Evolutionary conservation across 2,797 vertebrate species (phyloP).

Genomic region (Hybognathus amarus): DNA sequence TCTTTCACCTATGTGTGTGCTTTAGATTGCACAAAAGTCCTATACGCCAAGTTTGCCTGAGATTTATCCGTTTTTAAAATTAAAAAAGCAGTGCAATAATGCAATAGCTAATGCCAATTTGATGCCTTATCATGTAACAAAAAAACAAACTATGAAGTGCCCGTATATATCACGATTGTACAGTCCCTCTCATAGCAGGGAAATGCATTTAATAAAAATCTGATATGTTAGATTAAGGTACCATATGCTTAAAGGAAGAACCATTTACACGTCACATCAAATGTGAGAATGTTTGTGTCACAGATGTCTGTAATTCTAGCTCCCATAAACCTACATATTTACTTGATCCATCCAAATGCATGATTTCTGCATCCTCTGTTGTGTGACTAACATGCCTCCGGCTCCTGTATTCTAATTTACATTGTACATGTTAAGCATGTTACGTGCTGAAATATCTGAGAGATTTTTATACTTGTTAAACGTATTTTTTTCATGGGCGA

Average conservation of each 20-base stretch:
- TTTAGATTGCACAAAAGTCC: background rate
- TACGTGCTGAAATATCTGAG: slow-evolving; percentile 35
- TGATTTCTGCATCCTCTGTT: slow-evolving; percentile 41
- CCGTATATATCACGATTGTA: slow-evolving; percentile 11
- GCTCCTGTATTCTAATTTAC: slow-evolving; percentile 18
- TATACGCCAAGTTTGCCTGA: background rate
- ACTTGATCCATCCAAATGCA: slow-evolving; percentile 45
- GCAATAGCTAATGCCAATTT: slow-evolving; percentile 30
- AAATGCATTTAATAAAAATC: background rate
- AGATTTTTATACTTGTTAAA: slow-evolving; percentile 47
- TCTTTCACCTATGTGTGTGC: background rate
- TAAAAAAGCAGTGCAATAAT: slow-evolving; percentile 13
- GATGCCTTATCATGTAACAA: slow-evolving; percentile 25
- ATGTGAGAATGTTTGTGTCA: slow-evolving; percentile 11
- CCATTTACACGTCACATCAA: slow-evolving; percentile 32
- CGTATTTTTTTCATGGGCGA: slow-evolving; percentile 3
- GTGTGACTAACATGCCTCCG: background rate
- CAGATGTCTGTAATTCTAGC: background rate
- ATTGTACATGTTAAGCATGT: slow-evolving; percentile 42
- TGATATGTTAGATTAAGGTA: slow-evolving; percentile 16
- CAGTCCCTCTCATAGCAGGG: slow-evolving; percentile 24
- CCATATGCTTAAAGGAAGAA: slow-evolving; percentile 12
- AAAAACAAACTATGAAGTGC: slow-evolving; percentile 14
- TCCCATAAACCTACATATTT: background rate
- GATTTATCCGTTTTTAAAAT: background rate